Evolutionary conservation across 2,888 invertebrate genomes (phyloP), one percentile per base, ranked within the genome.

Genomic region (Drosophila merina): DNA sequence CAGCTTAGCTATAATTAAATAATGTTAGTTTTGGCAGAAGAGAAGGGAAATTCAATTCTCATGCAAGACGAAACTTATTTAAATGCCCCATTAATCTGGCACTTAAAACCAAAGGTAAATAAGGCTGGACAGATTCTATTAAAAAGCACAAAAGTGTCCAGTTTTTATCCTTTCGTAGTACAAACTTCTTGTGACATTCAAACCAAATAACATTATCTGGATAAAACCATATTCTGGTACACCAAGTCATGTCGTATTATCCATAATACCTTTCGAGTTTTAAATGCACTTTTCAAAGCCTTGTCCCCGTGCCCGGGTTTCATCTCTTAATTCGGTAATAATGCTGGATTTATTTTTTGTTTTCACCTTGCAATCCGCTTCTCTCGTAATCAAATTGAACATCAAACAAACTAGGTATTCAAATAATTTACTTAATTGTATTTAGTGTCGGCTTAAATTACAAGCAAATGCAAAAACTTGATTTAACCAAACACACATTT

Each of bases 371-470:
- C 25, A 44, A 25, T 20, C 40, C 14, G 8, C 12, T 14, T 40
- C 14, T 40, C 20, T n/a, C 25, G 12, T 7, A 25, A 51, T 14
- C 10, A 51, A 47, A 26, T 10, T 33, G 2, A 42, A 20, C 48
- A 14, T 3, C 1, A 1, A 0, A 12, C 3, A n/a, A 1, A 6
- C 8, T 31, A 33, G 2, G 9, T 38, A 28, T 36, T 52, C 1
- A 31, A 64, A 64, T 64, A 64, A 64, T 67, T 67, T 67, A 64
- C 67, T 67, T 66, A 64, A 66, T 38, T 31, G 7, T 51, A 42
- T 51, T 40, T 42, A 31, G 38, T 28, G 25, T n/a, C 6, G 44
- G 31, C 25, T 31, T 25, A 33, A 50, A 50, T 26, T 26, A 51
- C 7, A 9, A 2, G 20, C 7, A 8, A 25, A 7, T 31, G 20